Evolutionary conservation across 2,888 invertebrate species (phyloP), one percentile per base, ranked within the genome.

Genomic region (Dynastes grantii): DNA sequence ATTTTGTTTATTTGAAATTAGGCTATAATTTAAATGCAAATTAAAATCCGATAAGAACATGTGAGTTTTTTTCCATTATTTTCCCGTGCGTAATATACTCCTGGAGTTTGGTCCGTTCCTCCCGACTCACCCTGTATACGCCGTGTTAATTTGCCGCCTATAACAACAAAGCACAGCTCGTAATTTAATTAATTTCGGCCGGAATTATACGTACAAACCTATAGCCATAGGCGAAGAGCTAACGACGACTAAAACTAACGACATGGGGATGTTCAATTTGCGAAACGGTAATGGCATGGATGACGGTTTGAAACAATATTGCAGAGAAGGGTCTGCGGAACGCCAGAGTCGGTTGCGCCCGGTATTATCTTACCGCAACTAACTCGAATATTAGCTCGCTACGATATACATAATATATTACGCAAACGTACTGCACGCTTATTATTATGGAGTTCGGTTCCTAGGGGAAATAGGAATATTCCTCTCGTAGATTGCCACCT

Each of bases 261-360:
- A 63, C 63, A 63, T 13, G 32, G 63, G 22, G 63, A 63, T 63
- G 32, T 63, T 63, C 32, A 63, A 63, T 63, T 63, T 63, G 32
- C 29, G 32, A 63, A 32, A 63, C 63, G 32, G 6, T 63, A 32
- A 63, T 32, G 32, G 32, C 29, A n/a, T 29, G 32, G 63, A 63
- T 22, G 55, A 22, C 63, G 32, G 63, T 22, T 27, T 63, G 29
- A 32, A 63, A 63, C 32, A 32, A 63, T 63, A 63, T 63, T 63
- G n/a, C 9, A 29, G 32, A 32, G 63, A 11, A 63, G 63, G 63
- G 63, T 63, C 63, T 63, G 6, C 6, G 63, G 32, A 63, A 63
- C 13, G 32, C 32, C 63, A 32, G 63, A 63, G 11, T 32, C 27
- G 6, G 32, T 63, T 63, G 32, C 32, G 13, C 32, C 63, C 22